A percentile compares a stretch with the other conserved stretches of the same genome.
These are phyloP conservation scores for Brachyalestes nurse DNA, from an alignment of 2,797 vertebrate genomes.

Conservation along the genomic window DNA sequence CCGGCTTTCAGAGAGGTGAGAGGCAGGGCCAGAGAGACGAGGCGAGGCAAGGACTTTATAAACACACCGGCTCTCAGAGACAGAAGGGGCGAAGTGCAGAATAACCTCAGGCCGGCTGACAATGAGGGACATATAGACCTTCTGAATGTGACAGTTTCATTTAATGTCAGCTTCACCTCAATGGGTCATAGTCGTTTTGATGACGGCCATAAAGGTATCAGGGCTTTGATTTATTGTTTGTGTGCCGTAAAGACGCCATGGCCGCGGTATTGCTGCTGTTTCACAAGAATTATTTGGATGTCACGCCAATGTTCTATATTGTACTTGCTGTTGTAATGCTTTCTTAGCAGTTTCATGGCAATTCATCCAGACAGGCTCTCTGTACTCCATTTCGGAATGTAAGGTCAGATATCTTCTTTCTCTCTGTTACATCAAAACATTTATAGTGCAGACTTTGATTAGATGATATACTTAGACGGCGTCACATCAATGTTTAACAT, in stretches of 20 bases:
- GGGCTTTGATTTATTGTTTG: constrained; percentile 2
- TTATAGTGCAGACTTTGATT: not conserved
- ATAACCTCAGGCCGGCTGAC: constrained; percentile 4
- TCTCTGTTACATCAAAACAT: not conserved
- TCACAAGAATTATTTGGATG: constrained; percentile 7
- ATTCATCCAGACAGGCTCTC: constrained; percentile 10
- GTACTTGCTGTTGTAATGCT: not conserved
- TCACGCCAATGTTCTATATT: not conserved
- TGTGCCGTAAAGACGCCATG: not conserved
- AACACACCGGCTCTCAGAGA: constrained; percentile 2
- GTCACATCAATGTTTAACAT: not conserved
- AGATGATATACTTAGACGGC: not conserved
- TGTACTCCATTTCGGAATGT: not conserved
- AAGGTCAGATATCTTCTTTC: not conserved
- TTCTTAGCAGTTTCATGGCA: not conserved
- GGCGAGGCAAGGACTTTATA: constrained; percentile 30
- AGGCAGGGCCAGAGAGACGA: not conserved
- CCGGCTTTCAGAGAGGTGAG: constrained; percentile 65
- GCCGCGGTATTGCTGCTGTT: constrained; percentile 1
- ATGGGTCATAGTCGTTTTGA: constrained; percentile 6
- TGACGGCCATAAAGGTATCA: constrained; percentile 19
- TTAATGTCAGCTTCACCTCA: constrained; percentile 26
- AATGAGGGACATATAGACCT: not conserved
- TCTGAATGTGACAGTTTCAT: constrained; percentile 4
- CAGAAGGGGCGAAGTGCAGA: not conserved